Conservation (phyloP, 2,113 vertebrate species). For the Upupa epops region DNA sequence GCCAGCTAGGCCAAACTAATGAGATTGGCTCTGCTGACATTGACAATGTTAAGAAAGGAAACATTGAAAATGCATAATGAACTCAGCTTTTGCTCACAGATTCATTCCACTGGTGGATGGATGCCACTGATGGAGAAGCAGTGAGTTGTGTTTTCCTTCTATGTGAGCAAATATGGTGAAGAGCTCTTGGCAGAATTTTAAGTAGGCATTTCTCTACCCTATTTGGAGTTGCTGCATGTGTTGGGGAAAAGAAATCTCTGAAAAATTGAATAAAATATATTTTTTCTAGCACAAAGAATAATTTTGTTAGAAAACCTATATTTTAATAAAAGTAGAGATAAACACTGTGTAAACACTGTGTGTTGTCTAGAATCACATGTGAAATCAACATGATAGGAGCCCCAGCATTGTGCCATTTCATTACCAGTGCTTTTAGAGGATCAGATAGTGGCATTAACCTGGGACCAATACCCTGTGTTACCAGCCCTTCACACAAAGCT, state of each 20-base stretch:
- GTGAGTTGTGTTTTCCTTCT: background rate
- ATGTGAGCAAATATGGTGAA: background rate
- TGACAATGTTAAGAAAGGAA: background rate
- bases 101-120: background rate
- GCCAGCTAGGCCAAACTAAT: background rate
- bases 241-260: background rate
- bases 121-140: background rate
- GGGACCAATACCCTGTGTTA: rapidly evolving
- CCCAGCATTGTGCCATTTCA: background rate
- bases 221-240: background rate
- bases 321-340: background rate
- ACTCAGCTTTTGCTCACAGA: background rate
- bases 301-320: background rate
- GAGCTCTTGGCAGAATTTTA: background rate
- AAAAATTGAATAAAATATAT: background rate
- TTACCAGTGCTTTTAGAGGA: background rate
- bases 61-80: background rate
- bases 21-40: background rate
- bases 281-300: background rate
- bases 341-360: background rate
- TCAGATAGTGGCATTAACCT: background rate
- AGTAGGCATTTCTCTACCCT: background rate
- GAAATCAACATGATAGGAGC: background rate
- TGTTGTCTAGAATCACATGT: background rate
- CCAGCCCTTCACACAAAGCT: background rate